A percentile compares a stretch with the other conserved stretches of the same genome.
Evolutionary conservation across 2,797 vertebrate genomes (phyloP).

Genomic region (Prionace glauca): DNA sequence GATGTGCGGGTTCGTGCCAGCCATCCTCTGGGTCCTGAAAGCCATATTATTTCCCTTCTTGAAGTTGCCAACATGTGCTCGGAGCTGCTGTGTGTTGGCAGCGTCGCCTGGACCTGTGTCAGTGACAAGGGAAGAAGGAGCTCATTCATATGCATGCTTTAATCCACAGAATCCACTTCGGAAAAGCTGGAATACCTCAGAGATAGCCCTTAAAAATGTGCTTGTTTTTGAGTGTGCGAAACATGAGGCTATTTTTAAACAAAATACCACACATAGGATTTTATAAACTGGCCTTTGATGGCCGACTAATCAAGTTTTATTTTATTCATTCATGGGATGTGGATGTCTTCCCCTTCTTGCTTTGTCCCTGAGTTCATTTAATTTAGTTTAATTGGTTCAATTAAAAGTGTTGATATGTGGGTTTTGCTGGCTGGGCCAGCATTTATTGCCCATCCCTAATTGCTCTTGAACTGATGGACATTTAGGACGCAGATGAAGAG

Average conservation of each 20-base stretch:
- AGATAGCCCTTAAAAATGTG: neutral
- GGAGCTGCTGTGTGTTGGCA: constrained; percentile 37
- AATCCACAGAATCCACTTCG: neutral
- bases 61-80: constrained; percentile 42
- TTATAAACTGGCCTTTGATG: neutral
- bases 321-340: too few relatives aligned
- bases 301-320: neutral
- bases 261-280: neutral
- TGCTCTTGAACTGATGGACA: too few relatives aligned
- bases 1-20: neutral
- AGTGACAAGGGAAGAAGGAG: neutral
- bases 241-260: neutral
- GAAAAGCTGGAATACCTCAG: neutral
- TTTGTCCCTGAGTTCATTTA: too few relatives aligned
- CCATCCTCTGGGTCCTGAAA: neutral
- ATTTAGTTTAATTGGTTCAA: too few relatives aligned
- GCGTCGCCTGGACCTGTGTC: constrained; percentile 38
- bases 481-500: too few relatives aligned
- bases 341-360: too few relatives aligned
- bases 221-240: neutral
- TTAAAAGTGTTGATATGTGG: too few relatives aligned
- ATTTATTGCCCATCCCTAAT: too few relatives aligned
- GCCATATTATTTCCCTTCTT: constrained; percentile 38
- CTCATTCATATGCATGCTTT: neutral
- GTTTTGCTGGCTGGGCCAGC: too few relatives aligned